Evolutionary conservation across 2,888 invertebrate genomes (phyloP).

Genomic region (Opisthograptis luteolata): DNA sequence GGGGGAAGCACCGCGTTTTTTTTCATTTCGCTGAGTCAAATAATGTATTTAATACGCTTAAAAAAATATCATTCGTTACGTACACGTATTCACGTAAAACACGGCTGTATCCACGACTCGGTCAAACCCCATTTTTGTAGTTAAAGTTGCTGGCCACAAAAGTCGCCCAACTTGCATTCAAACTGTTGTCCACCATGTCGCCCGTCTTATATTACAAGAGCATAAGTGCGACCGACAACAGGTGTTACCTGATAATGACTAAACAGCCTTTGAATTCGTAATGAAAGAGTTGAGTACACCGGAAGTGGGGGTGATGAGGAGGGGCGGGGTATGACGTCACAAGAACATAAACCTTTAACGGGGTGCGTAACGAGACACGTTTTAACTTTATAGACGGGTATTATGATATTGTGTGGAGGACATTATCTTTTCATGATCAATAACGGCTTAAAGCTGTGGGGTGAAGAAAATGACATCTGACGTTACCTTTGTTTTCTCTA

Average conservation of each 20-base stretch:
- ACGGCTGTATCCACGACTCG: too few species aligned
- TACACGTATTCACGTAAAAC: too few species aligned
- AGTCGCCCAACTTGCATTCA: conserved; percentile 9
- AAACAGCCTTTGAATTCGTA: conserved; percentile 79
- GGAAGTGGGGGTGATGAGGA: conserved; percentile 43
- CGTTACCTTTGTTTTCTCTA: conserved; percentile 15
- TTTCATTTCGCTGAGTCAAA: too few species aligned
- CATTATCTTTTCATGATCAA: conserved; percentile 38
- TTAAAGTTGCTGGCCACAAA: not conserved
- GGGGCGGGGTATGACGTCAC: conserved; percentile 55
- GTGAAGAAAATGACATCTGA: conserved; percentile 22
- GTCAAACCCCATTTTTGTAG: too few species aligned
- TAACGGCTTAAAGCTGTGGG: conserved; percentile 23
- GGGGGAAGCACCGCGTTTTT: too few species aligned
- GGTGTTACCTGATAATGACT: conserved; percentile 79
- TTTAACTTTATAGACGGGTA: conserved; percentile 34
- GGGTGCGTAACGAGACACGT: conserved; percentile 39
- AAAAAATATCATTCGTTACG: too few species aligned
- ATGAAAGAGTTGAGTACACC: conserved; percentile 65
- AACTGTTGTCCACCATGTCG: conserved; percentile 15
- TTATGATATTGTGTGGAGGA: conserved; percentile 35
- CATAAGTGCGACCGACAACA: conserved; percentile 65
- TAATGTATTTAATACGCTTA: too few species aligned
- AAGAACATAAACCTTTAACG: conserved; percentile 34
- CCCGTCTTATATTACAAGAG: conserved; percentile 39